Evolutionary conservation across 1,140 invertebrate species (phyloP).

Genomic region (Cherax destructor): DNA sequence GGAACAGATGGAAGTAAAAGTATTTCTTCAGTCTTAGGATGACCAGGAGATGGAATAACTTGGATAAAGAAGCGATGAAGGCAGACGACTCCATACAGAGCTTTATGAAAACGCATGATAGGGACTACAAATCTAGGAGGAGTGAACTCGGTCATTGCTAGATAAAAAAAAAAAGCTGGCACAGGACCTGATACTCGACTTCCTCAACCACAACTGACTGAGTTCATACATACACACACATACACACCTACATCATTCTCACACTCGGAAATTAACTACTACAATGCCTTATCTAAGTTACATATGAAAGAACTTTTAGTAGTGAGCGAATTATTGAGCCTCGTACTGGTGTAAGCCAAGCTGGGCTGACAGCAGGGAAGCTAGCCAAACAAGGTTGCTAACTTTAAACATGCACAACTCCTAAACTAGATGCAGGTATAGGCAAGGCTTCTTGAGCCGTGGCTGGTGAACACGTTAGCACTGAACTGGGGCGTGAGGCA

Average conservation of each 20-base stretch:
- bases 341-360: background rate
- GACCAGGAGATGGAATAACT: too few species aligned
- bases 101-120: too few species aligned
- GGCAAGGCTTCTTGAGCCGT: background rate
- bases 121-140: too few species aligned
- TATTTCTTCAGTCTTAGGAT: too few species aligned
- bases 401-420: conserved; percentile 36
- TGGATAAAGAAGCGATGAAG: too few species aligned
- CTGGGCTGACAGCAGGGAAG: background rate
- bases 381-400: conserved; percentile 1
- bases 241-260: background rate
- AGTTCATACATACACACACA: background rate
- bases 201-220: background rate
- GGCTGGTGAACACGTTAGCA: background rate
- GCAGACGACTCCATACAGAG: too few species aligned
- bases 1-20: too few species aligned
- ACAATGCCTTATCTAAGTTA: background rate
- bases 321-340: background rate
- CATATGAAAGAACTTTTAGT: conserved; percentile 3
- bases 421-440: conserved; percentile 29
- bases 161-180: too few species aligned
- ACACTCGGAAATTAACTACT: background rate
- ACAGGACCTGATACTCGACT: too few species aligned
- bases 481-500: background rate
- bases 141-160: too few species aligned